Conservation (phyloP, 92 coral and sea anemone species). For the Isaurus tuberculatus region DNA sequence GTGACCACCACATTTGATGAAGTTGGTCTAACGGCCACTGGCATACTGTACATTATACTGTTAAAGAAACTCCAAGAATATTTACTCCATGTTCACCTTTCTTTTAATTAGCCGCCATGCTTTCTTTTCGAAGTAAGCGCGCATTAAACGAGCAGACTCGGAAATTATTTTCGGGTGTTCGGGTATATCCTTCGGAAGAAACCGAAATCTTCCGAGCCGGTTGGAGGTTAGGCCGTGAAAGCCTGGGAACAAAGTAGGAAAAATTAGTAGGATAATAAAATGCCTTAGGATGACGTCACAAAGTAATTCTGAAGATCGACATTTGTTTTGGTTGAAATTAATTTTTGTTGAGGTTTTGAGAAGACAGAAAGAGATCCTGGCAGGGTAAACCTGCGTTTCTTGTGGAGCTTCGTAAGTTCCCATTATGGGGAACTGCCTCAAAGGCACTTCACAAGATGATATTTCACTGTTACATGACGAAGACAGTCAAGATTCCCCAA, state of each 20-base stretch:
- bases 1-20: constrained; percentile 63
- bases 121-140: constrained; percentile 88
- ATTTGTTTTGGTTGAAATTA: constrained; percentile 84
- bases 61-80: background rate
- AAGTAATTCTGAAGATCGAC: constrained; percentile 56
- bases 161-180: constrained; percentile 32
- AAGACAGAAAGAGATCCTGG: constrained; percentile 44
- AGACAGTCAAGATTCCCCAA: constrained; percentile 92
- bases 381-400: constrained; percentile 42
- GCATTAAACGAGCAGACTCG: constrained; percentile 80
- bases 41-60: constrained; percentile 61
- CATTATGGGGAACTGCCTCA: constrained; percentile 98
- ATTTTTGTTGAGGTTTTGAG: constrained; percentile 50
- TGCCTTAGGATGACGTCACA: constrained; percentile 66
- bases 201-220: constrained; percentile 9
- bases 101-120: constrained; percentile 60
- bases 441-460: constrained; percentile 94
- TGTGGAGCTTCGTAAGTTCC: constrained; percentile 61
- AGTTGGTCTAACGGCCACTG: constrained; percentile 71
- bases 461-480: constrained; percentile 97
- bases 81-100: constrained; percentile 29
- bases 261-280: background rate
- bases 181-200: constrained; percentile 11
- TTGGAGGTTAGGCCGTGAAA: constrained; percentile 8
- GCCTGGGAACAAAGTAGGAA: constrained; percentile 35